Percentiles rank a stretch among this genome's conserved stretches.
Conservation (phyloP, 2,888 invertebrate species). For the Amphimallon solstitiale region DNA sequence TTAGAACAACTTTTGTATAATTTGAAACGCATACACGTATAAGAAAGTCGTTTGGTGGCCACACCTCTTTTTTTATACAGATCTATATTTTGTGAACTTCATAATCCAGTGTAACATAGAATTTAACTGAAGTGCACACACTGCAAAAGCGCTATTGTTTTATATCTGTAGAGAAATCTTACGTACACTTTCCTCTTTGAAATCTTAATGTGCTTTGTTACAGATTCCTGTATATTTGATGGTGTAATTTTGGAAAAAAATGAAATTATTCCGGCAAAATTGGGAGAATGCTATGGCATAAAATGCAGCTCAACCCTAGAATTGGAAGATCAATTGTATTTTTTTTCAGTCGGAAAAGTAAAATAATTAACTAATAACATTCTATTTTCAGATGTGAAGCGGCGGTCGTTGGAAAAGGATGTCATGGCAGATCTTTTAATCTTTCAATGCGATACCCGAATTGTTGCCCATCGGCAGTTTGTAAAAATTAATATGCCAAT, state of each 20-base stretch:
- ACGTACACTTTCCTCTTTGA: too few relatives aligned
- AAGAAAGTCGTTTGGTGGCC: too few relatives aligned
- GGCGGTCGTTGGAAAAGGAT: conserved; percentile 1
- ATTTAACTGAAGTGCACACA: too few relatives aligned
- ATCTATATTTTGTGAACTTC: too few relatives aligned
- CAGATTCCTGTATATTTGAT: conserved; percentile 6
- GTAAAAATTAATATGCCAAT: background rate
- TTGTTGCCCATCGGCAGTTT: conserved; percentile 14
- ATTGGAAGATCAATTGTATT: conserved; percentile 2
- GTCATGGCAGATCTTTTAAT: conserved; percentile 6
- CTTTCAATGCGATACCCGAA: conserved; percentile 1
- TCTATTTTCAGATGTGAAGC: conserved; percentile 7
- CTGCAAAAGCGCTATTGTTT: too few relatives aligned
- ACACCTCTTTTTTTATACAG: too few relatives aligned
- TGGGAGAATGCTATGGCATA: conserved; percentile 21
- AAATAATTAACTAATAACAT: too few relatives aligned
- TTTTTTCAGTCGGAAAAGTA: background rate
- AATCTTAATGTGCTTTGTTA: background rate
- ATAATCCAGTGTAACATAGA: too few relatives aligned
- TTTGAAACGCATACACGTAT: too few relatives aligned
- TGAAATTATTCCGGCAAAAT: conserved; percentile 1
- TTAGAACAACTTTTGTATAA: too few relatives aligned
- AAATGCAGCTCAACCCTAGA: conserved; percentile 1
- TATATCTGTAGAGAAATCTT: too few relatives aligned
- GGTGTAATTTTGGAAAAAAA: background rate